Base-by-base conservation (phyloP, 2,888 invertebrate species). In the Eulithis testata region DNA sequence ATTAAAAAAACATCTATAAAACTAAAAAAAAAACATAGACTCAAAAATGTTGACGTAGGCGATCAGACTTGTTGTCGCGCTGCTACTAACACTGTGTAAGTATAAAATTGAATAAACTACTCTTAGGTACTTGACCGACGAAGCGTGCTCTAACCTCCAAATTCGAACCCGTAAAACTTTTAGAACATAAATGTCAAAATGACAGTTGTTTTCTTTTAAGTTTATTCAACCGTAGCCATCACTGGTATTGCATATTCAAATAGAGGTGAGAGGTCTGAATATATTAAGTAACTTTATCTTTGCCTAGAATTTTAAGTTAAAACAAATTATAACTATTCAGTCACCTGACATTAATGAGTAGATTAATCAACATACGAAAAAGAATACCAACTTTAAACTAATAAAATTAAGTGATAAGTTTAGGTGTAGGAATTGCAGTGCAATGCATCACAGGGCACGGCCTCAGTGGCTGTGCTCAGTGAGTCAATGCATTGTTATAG, bases 171-270 rank as follows among this genome's bases (percentile, higher is more conserved):
- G 31, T 21, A 66, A 59, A 53, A 55, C 21, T 37, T 49, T 53
- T 53, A 8, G 52, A 66, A 60, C 60, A 14, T 37, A 12, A 55
- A 66, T 59, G 40, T 50, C 59, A 36, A 63, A 60, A 66, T 55
- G 59, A 50, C 63, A 68, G 59, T 62, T 71, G 67, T 75, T 75
- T 73, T 74, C 68, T 78, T 76, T 76, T 69, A 76, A 84, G 84
- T 87, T 86, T 85, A 77, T 86, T 88, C 83, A 85, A 85, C 85
- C 76, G 77, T 60, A 66, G 65, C 65, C 72, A 72, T 85, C 65
- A 55, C 63, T 53, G 47, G 37, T 49, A 45, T 60, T 67, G 79
- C 77, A 83, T 86, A 89, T 89, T 86, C 78, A 87, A 86, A 85
- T 80, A 49, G 56, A 70, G 85, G 84, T 83, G 71, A 76, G 67